phyloP scores from a whole-genome alignment of 1,140 invertebrate genomes.

The Aradophagus sp. region DNA sequence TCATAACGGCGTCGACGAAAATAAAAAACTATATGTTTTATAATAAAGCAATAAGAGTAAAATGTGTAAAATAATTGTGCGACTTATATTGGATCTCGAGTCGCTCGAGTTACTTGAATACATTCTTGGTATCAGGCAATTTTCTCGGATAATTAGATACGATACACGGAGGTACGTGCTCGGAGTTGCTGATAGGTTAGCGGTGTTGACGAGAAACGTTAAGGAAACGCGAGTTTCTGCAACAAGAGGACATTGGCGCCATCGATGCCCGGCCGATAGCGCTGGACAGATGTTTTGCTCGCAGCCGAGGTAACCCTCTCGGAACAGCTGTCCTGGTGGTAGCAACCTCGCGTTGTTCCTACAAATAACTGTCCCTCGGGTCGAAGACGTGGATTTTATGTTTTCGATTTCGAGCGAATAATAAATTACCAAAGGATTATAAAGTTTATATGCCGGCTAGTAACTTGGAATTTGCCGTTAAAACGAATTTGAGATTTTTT shows the following conservation, averaged over 20 bases:
- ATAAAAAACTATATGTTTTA: no score
- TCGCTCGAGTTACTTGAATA: slow-evolving; percentile 45
- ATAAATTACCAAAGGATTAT: no score
- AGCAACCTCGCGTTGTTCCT: no score
- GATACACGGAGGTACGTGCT: slow-evolving; percentile 58
- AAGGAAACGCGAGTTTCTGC: slow-evolving; percentile 30
- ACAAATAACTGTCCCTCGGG: background rate
- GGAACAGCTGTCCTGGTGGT: slow-evolving; percentile 57
- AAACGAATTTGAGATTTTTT: no score
- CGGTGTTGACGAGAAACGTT: slow-evolving; percentile 28
- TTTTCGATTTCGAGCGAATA: no score
- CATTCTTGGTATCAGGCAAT: slow-evolving; percentile 60
- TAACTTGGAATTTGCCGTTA: no score
- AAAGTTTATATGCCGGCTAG: no score
- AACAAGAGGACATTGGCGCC: slow-evolving; percentile 49
- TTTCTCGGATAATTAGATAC: slow-evolving; percentile 66
- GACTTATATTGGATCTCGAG: slow-evolving; percentile 35
- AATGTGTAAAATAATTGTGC: slow-evolving; percentile 21
- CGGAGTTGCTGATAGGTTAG: slow-evolving; percentile 44
- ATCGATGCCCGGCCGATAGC: slow-evolving; percentile 57
- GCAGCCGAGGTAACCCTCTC: slow-evolving; percentile 56
- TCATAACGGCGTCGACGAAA: slow-evolving; percentile 45
- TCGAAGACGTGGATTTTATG: no score
- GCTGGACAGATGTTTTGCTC: slow-evolving; percentile 66
- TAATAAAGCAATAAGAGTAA: background rate